Evolutionary conservation across 1,140 invertebrate genomes (phyloP), one percentile per base, ranked within the genome.

Genomic region (Dermatophagoides farinae): DNA sequence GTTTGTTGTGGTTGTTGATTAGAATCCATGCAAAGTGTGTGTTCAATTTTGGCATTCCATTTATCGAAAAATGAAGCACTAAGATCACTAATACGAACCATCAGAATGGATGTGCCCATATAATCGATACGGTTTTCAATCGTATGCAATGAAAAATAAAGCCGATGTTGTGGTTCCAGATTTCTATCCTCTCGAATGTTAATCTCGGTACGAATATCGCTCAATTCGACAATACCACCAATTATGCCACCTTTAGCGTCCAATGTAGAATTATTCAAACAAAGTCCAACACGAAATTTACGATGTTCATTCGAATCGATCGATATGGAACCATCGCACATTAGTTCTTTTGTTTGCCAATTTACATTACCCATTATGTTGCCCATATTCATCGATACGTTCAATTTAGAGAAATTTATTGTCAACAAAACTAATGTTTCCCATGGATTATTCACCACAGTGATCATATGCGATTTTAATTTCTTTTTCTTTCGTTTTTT

Each of bases 381-480:
- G 20, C 90, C 89, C 88, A 97, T 97, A 72, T 96, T 96, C 85
- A 97, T 95, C 67, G 93, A 88, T 18, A 97, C 85, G 72, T 95
- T 92, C 23, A 97, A 75, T 66, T 85, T 82, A 6, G 88, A 91
- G 67, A 97, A 88, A 74, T 95, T 96, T 12, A 97, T 82, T 1
- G 88, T 88, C 76, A 96, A 93, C 39, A 97, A 73, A 1, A 97
- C 90, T 16, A 96, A 73, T 4, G 91, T 96, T 73, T 96, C 88
- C 92, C 91, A 97, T 8, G 73, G 67, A 43, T 61, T 52, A 54
- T 41, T 39, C 6, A 47, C 43, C 8, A 31, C 20, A 22, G 44
- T 23, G 18, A 60, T 49, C 41, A 49, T 2, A n/a, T 60, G 43
- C 22, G 58, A 43, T n/a, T 47, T 41, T 4, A 6, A 12, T 18